Percentiles rank a stretch among this genome's conserved stretches.
phyloP scores from a whole-genome alignment of 2,888 invertebrate genomes.

The Isotomurus palustris region DNA sequence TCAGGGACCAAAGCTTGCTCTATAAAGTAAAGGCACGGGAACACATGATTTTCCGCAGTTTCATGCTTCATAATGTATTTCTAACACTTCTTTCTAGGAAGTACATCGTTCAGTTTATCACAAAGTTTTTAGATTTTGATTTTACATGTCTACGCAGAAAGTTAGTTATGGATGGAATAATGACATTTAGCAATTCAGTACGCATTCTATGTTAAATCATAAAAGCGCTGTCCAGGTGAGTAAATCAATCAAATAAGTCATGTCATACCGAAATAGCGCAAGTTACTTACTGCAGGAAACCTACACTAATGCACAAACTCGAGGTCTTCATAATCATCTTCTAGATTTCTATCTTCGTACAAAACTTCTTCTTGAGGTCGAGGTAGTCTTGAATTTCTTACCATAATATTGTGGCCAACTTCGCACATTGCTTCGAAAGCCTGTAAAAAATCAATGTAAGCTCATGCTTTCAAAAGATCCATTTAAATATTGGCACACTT shows the following conservation, averaged over 20 bases:
- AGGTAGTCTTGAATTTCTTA: conserved; percentile 26
- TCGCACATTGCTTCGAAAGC: conserved; percentile 37
- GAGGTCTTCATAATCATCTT: conserved; percentile 27
- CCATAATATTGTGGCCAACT: conserved; percentile 32
- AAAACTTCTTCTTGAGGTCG: conserved; percentile 24
- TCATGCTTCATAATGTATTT: too few species aligned
- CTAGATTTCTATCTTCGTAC: conserved; percentile 22
- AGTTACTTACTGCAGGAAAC: background rate
- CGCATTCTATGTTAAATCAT: too few species aligned
- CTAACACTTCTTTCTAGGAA: too few species aligned
- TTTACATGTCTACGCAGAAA: too few species aligned
- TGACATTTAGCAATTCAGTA: too few species aligned
- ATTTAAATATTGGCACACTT: conserved; percentile 36
- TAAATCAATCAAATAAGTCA: background rate
- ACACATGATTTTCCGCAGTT: too few species aligned
- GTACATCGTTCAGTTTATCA: too few species aligned
- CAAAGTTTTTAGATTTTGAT: too few species aligned
- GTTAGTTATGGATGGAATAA: too few species aligned
- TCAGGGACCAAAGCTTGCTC: too few species aligned
- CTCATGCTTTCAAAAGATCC: background rate
- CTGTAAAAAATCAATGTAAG: conserved; percentile 8
- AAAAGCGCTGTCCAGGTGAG: too few species aligned
- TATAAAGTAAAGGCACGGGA: too few species aligned
- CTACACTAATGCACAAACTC: background rate
- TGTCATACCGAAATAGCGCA: background rate